A percentile compares a stretch with the other conserved stretches of the same genome.
phyloP scores from a whole-genome alignment of 2,113 vertebrate genomes.

The Salvator merianae region DNA sequence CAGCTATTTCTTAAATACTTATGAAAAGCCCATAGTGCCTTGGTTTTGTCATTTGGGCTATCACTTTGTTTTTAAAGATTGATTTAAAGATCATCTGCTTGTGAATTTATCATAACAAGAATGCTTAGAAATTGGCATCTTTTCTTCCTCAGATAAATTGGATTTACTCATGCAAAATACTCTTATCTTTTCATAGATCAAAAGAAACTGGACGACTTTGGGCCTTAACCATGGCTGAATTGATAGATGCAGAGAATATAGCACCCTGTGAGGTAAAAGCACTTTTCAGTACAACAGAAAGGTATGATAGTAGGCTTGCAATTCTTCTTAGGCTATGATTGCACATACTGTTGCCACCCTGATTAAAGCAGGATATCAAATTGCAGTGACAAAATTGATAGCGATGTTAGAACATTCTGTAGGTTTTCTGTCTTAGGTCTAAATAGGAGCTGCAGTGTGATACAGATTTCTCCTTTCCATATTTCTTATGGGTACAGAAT shows the following conservation, averaged over 20 bases:
- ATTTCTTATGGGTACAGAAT: not conserved
- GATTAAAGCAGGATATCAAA: not conserved
- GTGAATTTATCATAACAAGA: not conserved
- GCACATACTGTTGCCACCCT: not conserved
- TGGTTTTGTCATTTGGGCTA: not conserved
- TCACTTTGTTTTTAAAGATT: not conserved
- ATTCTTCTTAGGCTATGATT: not conserved
- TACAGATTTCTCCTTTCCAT: not conserved
- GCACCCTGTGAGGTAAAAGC: constrained; percentile 68
- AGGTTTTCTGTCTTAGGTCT: not conserved
- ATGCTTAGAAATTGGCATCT: not conserved
- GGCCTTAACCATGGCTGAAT: constrained; percentile 86
- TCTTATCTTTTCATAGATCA: constrained; percentile 77
- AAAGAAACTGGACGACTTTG: constrained; percentile 85
- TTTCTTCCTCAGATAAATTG: not conserved
- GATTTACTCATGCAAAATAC: not conserved
- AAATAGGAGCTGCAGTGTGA: not conserved
- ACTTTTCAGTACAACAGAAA: constrained; percentile 81
- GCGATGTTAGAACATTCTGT: not conserved
- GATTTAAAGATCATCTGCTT: not conserved
- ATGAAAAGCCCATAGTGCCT: not conserved
- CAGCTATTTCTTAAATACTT: not conserved
- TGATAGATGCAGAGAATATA: constrained; percentile 68
- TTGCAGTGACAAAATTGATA: not conserved
- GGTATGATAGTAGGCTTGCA: constrained; percentile 71